Evolutionary conservation across 2,113 vertebrate genomes (phyloP), one percentile per base, ranked within the genome.

Genomic region (Azemiops feae): DNA sequence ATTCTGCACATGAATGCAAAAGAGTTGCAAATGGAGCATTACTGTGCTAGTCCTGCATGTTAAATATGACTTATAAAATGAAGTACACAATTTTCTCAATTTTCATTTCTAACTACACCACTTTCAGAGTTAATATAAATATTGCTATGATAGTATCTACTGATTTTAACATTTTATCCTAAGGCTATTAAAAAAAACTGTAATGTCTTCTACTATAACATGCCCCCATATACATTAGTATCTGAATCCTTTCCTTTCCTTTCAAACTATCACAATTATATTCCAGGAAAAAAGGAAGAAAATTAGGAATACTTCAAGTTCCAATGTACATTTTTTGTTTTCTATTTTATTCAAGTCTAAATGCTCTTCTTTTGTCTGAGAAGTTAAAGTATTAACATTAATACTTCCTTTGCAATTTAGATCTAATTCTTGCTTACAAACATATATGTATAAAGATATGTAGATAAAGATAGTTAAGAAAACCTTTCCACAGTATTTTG

Each of bases 1-100:
- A 94, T 91, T 91, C n/a, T 95, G 88, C 91, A 87, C 92, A 92
- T 95, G 91, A 97, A 91, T 96, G 91, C 94, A 93, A 91, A 93
- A 94, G 91, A 94, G 89, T 95, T 95, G 86, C 60, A 86, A 87
- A 53, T 94, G 93, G 92, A 96, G 89, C 53, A 89, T 47, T 0
- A 25, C 92, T 91, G 12, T 88, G 27, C 95, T 95, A 95, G 93
- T 94, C 92, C 91, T 88, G 20, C 89, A n/a, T 87, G 3, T 88
- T 93, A 88, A 91, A 92, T 92, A 16, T 30, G 10, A 0, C 4
- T 34, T n/a, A 22, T 18, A 54, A 39, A 57, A 89, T 50, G 45
- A 58, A 92, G 43, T 22, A 64, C 4, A 54, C 18, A 43, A 6
- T 25, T 23, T 86, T 90, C 53, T 27, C 43, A 34, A 23, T 60